Conservation (phyloP, 2,888 invertebrate species). For the Drosophila fungiperda region DNA sequence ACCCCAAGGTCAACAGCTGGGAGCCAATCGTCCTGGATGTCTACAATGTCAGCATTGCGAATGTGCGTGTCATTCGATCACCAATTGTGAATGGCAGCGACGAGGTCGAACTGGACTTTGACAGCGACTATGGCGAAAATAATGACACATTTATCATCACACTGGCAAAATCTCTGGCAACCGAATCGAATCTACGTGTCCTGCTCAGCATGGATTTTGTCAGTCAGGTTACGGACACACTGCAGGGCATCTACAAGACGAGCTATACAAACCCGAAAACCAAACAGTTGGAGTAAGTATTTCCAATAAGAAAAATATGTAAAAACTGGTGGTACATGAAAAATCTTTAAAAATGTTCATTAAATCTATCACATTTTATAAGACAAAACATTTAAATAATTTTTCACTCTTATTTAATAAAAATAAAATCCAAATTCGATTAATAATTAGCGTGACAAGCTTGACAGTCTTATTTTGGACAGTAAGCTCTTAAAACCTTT, state of each 20-base stretch:
- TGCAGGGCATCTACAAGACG: constrained; percentile 87
- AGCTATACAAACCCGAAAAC: constrained; percentile 85
- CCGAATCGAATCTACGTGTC: constrained; percentile 80
- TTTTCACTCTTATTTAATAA: not conserved
- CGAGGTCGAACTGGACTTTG: constrained; percentile 81
- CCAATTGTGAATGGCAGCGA: constrained; percentile 52
- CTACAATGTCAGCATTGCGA: constrained; percentile 82
- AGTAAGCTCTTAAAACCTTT: not conserved
- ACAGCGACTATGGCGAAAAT: constrained; percentile 82
- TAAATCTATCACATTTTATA: not conserved
- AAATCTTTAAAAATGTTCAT: not conserved
- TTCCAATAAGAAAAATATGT: not conserved
- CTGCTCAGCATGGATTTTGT: constrained; percentile 86
- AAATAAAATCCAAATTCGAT: not conserved
- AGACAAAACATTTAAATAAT: not conserved
- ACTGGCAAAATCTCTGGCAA: constrained; percentile 65
- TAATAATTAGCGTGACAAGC: not conserved
- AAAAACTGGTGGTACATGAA: not conserved
- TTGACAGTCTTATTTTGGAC: not conserved
- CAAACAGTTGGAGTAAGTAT: constrained; percentile 84
- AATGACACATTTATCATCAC: constrained; percentile 82
- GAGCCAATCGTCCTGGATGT: constrained; percentile 84
- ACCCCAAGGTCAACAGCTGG: constrained; percentile 73
- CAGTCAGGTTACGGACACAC: constrained; percentile 86
- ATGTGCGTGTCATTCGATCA: constrained; percentile 79